Evolutionary conservation across 2,888 invertebrate species (phyloP).

Genomic region (Sphaerophoria rueppellii): DNA sequence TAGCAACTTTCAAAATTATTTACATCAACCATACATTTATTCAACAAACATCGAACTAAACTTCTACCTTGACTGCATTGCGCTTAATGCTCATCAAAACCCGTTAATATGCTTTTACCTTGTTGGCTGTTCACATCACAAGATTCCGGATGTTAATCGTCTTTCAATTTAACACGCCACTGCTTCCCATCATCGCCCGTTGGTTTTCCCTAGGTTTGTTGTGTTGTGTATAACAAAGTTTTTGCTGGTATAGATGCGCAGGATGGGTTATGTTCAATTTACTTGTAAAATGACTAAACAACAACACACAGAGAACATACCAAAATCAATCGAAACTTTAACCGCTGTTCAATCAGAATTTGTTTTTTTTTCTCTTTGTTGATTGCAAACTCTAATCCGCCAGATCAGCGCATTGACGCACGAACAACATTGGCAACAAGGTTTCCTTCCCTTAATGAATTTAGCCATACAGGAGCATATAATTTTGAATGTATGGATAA

Average conservation of each 20-base stretch:
- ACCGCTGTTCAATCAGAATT: slow-evolving; percentile 70
- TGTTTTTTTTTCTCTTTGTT: neutral
- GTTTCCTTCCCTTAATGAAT: slow-evolving; percentile 18
- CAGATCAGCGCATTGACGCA: slow-evolving; percentile 64
- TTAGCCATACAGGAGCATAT: neutral
- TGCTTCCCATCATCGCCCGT: slow-evolving; percentile 66
- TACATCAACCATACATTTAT: slow-evolving; percentile 47
- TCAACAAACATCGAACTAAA: slow-evolving; percentile 6
- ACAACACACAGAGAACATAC: neutral
- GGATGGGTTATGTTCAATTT: no score
- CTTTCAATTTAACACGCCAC: slow-evolving; percentile 71
- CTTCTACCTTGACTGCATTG: neutral
- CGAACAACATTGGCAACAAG: slow-evolving; percentile 62
- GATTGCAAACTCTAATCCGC: slow-evolving; percentile 58
- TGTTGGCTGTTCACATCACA: neutral
- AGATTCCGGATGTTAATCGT: slow-evolving; percentile 67
- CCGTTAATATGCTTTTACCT: neutral
- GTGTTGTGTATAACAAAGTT: neutral
- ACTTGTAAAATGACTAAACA: neutral
- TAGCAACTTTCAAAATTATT: slow-evolving; percentile 11
- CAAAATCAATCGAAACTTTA: slow-evolving; percentile 66
- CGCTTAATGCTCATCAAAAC: neutral
- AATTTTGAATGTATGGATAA: neutral
- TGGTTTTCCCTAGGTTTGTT: neutral
- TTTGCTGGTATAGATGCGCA: slow-evolving; percentile 19